phyloP scores from a whole-genome alignment of 2,888 invertebrate genomes.

The Eupeodes luniger region DNA sequence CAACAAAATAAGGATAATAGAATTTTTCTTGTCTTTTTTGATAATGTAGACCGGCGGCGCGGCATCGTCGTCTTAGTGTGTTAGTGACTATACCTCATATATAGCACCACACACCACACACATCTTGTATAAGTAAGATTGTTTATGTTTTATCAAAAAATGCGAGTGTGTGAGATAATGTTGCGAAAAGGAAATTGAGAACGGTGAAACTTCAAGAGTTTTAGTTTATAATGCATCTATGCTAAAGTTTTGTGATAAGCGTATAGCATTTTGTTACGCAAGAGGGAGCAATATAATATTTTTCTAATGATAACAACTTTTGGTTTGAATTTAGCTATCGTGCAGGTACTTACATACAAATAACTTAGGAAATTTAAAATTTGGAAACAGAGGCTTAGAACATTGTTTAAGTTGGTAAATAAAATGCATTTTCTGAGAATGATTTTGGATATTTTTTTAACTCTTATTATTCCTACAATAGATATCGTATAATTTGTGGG shows the following conservation, averaged over 20 bases:
- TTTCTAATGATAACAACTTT: background rate
- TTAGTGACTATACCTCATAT: background rate
- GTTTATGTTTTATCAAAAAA: background rate
- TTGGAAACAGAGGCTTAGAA: too few species aligned
- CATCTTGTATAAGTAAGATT: background rate
- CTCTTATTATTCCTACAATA: too few species aligned
- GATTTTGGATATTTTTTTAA: too few species aligned
- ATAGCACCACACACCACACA: background rate
- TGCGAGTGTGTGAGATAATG: background rate
- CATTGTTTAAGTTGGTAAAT: too few species aligned
- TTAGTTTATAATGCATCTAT: background rate
- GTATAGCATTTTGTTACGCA: background rate
- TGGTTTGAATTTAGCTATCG: too few species aligned
- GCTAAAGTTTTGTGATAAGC: conserved; percentile 1
- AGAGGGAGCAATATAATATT: conserved; percentile 5
- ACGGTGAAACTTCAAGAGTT: background rate
- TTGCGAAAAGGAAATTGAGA: background rate
- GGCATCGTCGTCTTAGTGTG: too few species aligned
- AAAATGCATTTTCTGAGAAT: too few species aligned
- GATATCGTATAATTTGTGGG: too few species aligned
- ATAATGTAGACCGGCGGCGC: background rate
- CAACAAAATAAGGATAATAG: conserved; percentile 10
- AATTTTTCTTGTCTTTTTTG: background rate
- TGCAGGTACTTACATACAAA: too few species aligned
- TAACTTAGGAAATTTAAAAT: too few species aligned